Conservation (phyloP, 2,888 invertebrate genomes). For the Tolmerus cingulatus region DNA sequence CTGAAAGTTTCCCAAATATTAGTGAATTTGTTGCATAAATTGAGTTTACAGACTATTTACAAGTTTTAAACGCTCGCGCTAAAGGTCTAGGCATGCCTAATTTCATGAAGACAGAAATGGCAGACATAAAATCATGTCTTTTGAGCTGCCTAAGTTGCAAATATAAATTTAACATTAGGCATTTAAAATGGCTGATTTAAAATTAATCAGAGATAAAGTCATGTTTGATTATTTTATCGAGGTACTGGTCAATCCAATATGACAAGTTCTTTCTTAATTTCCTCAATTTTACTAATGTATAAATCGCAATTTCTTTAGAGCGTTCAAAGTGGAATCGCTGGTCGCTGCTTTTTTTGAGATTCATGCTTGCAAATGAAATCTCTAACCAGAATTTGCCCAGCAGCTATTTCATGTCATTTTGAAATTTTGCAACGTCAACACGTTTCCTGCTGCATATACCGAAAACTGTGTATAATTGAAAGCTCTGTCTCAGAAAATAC, state of each 20-base stretch:
- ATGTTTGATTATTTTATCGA: background rate
- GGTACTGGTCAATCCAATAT: background rate
- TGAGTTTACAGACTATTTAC: too few species aligned
- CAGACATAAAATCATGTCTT: background rate
- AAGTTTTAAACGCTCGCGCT: too few species aligned
- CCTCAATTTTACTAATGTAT: background rate
- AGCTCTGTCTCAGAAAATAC: too few species aligned
- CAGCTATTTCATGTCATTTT: background rate
- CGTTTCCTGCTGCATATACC: too few species aligned
- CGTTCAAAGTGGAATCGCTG: background rate
- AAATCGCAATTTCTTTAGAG: background rate
- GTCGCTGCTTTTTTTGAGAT: background rate
- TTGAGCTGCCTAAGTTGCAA: background rate
- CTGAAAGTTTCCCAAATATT: background rate
- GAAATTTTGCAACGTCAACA: too few species aligned
- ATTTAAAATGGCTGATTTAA: too few species aligned
- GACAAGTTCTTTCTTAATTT: background rate
- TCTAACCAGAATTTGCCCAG: background rate
- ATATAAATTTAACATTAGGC: background rate
- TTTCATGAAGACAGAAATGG: background rate
- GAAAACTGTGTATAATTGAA: too few species aligned
- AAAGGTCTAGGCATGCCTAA: background rate
- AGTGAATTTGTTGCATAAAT: background rate
- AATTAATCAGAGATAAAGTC: too few species aligned
- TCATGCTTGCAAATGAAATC: background rate